phyloP scores from a whole-genome alignment of 2,888 invertebrate species.

The Toxonevra muliebris region DNA sequence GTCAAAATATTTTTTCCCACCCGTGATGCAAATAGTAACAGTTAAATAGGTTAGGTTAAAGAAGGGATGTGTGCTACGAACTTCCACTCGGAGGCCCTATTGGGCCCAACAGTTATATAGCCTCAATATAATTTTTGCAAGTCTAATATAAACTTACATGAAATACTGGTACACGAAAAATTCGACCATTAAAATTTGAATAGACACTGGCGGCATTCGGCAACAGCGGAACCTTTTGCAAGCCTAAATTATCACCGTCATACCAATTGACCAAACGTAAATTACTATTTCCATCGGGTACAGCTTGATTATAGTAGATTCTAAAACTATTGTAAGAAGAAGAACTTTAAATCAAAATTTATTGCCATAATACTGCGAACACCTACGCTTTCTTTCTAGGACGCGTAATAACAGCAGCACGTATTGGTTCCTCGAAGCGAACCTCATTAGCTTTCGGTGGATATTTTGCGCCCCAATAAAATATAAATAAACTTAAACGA shows the following conservation, averaged over 20 bases:
- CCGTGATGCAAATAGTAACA: too few species aligned
- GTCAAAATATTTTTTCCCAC: too few species aligned
- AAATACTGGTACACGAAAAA: conserved; percentile 76
- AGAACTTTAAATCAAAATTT: not conserved
- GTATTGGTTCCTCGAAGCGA: conserved; percentile 63
- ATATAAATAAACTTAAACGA: conserved; percentile 70
- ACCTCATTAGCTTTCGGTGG: conserved; percentile 62
- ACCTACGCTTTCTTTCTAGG: conserved; percentile 59
- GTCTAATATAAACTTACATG: conserved; percentile 68
- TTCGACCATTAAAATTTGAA: conserved; percentile 72
- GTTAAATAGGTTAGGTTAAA: too few species aligned
- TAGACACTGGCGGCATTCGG: conserved; percentile 72
- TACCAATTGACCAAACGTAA: conserved; percentile 79
- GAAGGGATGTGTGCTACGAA: too few species aligned
- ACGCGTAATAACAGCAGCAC: conserved; percentile 74
- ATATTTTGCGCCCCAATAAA: conserved; percentile 72
- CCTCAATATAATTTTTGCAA: too few species aligned
- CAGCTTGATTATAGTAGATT: conserved; percentile 78
- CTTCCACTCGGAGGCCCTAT: too few species aligned
- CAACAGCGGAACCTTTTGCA: conserved; percentile 74
- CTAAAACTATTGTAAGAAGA: conserved; percentile 68
- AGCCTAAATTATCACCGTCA: conserved; percentile 68
- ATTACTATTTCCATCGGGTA: conserved; percentile 69
- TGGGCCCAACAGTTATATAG: too few species aligned
- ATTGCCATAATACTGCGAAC: not conserved